phyloP scores from a whole-genome alignment of 2,113 vertebrate species.

The Ceyx melanurus region DNA sequence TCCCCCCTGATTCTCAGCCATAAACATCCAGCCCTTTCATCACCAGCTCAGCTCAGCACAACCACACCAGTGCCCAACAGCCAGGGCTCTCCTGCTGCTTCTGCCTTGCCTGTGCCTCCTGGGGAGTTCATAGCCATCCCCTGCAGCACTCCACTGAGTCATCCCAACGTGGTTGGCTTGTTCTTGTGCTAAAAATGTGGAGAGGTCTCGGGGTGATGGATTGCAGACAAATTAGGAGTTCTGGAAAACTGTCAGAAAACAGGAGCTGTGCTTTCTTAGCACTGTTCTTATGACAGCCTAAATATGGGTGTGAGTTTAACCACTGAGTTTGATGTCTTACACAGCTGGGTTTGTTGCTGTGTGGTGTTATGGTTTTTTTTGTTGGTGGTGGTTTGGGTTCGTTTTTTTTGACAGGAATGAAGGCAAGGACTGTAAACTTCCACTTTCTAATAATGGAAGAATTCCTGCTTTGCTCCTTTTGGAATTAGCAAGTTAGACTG shows the following conservation, averaged over 20 bases:
- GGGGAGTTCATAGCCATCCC: not conserved
- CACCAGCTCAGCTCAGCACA: too few species aligned
- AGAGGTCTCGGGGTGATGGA: not conserved
- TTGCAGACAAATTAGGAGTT: not conserved
- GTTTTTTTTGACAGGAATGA: not conserved
- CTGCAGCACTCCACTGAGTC: not conserved
- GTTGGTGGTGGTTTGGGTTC: too few species aligned
- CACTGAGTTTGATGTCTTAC: not conserved
- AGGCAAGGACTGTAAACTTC: not conserved
- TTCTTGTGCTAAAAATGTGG: not conserved
- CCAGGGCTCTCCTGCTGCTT: too few species aligned
- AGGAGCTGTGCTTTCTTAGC: not conserved
- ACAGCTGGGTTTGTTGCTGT: not conserved
- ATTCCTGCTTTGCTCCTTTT: not conserved
- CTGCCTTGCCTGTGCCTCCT: too few species aligned
- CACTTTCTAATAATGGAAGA: not conserved
- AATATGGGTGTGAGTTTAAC: not conserved
- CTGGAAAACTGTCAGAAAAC: not conserved
- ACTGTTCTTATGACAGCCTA: not conserved
- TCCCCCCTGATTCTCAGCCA: too few species aligned
- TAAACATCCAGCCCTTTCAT: too few species aligned
- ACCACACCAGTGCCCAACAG: too few species aligned
- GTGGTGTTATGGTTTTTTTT: too few species aligned
- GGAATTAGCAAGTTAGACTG: not conserved
- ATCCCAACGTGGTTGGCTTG: not conserved